These are phyloP conservation scores for Xestoiulus laeticollis DNA, from an alignment of 2,888 invertebrate genomes.

Conservation along the genomic window DNA sequence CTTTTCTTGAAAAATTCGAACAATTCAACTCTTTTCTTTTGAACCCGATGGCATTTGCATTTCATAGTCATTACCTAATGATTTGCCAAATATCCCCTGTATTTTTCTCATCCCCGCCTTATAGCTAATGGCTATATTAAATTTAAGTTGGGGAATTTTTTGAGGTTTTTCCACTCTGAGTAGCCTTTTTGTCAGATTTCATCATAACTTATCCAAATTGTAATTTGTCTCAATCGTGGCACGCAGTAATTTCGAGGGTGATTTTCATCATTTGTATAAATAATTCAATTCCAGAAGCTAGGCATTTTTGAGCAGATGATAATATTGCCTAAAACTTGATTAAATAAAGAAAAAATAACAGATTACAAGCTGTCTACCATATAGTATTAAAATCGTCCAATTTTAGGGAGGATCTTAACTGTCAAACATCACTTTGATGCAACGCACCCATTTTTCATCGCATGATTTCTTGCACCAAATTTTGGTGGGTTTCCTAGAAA, in stretches of 20 bases:
- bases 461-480: background rate
- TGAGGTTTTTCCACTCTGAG: background rate
- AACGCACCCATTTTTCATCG: background rate
- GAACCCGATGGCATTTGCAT: background rate
- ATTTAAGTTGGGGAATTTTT: background rate
- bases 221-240: constrained; percentile 11
- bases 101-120: background rate
- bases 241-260: background rate
- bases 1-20: too few relatives aligned
- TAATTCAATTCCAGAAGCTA: constrained; percentile 7
- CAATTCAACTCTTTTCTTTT: background rate
- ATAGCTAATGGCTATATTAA: background rate
- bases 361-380: background rate
- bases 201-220: background rate
- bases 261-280: background rate
- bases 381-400: background rate
- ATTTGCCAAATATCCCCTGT: background rate
- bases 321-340: background rate
- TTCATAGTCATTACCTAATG: background rate
- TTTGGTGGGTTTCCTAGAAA: background rate
- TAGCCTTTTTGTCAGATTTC: background rate
- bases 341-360: background rate
- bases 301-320: background rate
- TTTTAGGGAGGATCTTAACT: background rate
- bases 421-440: background rate